phyloP scores from a whole-genome alignment of 2,113 vertebrate genomes.

The Oreamnos americanus region DNA sequence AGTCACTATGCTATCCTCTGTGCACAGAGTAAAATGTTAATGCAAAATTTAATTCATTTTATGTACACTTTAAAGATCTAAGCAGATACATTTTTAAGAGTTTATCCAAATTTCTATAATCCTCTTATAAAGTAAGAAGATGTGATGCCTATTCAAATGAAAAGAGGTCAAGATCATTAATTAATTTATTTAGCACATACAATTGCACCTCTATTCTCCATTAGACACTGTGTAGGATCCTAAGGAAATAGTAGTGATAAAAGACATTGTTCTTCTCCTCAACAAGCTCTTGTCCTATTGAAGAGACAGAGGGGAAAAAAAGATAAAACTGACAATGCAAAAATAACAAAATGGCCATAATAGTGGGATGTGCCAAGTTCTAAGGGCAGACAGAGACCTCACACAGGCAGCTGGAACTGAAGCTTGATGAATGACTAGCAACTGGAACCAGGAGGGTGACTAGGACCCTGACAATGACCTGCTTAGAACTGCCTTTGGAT shows the following conservation, averaged over 20 bases:
- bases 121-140: not conserved
- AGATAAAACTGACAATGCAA: not conserved
- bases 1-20: not conserved
- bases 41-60: not conserved
- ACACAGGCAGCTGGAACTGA: not conserved
- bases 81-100: not conserved
- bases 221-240: not conserved
- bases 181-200: not conserved
- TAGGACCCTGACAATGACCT: not conserved
- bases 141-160: not conserved
- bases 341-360: not conserved
- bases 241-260: not conserved
- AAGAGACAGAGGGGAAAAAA: not conserved
- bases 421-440: not conserved
- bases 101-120: not conserved
- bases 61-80: not conserved
- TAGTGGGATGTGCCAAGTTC: not conserved
- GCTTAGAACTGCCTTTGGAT: not conserved
- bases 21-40: not conserved
- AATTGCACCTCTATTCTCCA: not conserved
- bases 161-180: not conserved
- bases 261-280: not conserved
- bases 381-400: not conserved
- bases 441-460: fast-evolving
- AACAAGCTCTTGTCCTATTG: not conserved